Percentiles rank a stretch among this genome's conserved stretches.
These are phyloP conservation scores for Oreonectes daqikongensis DNA, from an alignment of 2,797 vertebrate species.

Conservation along the genomic window DNA sequence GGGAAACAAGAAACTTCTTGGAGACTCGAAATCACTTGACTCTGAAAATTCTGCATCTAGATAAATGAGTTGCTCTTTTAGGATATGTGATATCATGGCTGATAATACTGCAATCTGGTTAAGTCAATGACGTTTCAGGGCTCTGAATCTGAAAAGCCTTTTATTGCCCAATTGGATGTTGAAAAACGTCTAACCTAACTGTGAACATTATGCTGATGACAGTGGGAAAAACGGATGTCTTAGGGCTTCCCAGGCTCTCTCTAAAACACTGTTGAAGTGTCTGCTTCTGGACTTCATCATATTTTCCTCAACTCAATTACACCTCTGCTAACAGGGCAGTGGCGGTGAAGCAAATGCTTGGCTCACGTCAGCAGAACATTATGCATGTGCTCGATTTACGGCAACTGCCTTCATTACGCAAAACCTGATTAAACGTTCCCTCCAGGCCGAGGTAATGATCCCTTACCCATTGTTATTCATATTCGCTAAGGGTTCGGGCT, in stretches of 20 bases:
- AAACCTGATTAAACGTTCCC: conserved; percentile 78
- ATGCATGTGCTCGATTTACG: conserved; percentile 72
- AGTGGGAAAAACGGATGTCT: background rate
- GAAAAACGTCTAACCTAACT: no score
- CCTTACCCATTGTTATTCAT: conserved; percentile 76
- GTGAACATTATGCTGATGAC: background rate
- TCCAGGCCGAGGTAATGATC: conserved; percentile 74
- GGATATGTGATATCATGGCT: background rate
- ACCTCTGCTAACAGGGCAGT: conserved; percentile 63
- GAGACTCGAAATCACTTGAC: background rate
- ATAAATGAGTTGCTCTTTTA: background rate
- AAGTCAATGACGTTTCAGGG: background rate
- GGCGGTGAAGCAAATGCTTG: conserved; percentile 66
- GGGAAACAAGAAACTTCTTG: background rate
- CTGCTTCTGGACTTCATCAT: conserved; percentile 9
- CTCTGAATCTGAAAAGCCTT: conserved; percentile 1
- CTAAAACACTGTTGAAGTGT: background rate
- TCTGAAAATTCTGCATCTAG: background rate
- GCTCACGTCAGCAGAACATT: conserved; percentile 65
- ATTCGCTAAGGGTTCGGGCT: conserved; percentile 67
- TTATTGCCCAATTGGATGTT: background rate
- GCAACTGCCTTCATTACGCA: conserved; percentile 77
- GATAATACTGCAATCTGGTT: background rate
- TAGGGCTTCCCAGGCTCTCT: background rate
- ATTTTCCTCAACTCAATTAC: conserved; percentile 22